phyloP scores from a whole-genome alignment of 2,888 invertebrate genomes.

The Eueremaeus valkanovi region DNA sequence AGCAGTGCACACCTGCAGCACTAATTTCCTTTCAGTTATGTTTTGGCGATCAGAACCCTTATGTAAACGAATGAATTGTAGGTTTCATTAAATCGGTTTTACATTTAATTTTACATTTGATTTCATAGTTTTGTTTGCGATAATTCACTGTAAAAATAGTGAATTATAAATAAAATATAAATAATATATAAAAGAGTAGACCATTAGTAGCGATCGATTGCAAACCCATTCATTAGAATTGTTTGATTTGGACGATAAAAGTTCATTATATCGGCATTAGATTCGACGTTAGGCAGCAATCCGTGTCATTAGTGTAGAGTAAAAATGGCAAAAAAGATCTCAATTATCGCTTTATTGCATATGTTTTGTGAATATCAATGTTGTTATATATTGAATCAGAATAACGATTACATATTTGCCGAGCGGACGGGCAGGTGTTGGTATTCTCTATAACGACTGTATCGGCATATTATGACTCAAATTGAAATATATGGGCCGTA shows the following conservation, averaged over 20 bases:
- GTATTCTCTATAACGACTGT: neutral
- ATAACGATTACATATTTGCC: conserved; percentile 1
- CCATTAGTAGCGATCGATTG: conserved; percentile 11
- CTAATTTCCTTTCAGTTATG: neutral
- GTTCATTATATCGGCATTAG: neutral
- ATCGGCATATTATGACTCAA: conserved; percentile 21
- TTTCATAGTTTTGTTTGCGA: neutral
- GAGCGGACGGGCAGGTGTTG: neutral
- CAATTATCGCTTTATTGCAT: conserved; percentile 15
- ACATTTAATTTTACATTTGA: neutral
- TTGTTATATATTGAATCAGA: conserved; percentile 6
- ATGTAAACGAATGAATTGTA: conserved; percentile 19
- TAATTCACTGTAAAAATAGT: neutral
- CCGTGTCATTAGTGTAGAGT: neutral
- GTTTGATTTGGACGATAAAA: neutral
- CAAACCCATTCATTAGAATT: neutral
- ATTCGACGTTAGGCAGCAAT: neutral
- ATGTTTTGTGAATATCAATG: conserved; percentile 1
- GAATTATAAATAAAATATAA: neutral
- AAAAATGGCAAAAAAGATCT: neutral
- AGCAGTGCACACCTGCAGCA: neutral
- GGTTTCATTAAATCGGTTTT: neutral
- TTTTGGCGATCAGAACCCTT: neutral
- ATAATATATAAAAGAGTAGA: neutral
- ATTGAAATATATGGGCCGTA: conserved; percentile 26